Base-by-base conservation (phyloP, 2,888 invertebrate species). In the Lobophora halterata region DNA sequence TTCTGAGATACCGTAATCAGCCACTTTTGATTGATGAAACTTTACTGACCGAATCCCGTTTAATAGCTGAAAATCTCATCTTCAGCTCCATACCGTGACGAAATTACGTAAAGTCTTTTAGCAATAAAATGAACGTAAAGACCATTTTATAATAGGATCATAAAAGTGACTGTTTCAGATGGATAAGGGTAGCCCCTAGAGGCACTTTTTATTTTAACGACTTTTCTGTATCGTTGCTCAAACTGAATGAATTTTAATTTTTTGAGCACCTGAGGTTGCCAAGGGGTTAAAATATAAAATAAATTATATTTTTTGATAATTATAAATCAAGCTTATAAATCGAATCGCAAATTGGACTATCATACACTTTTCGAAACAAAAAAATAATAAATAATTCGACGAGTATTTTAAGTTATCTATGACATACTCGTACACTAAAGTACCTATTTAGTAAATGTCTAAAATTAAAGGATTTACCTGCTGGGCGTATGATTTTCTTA, bases 131-230 rank as follows among this genome's bases (percentile, higher is more conserved):
- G 64, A 63, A 64, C 77, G 76, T 86, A 86, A 87, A 83, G 82
- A 78, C 79, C 75, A 83, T 85, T 87, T 87, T 86, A 86, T 87
- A 87, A 87, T 85, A 77, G 83, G 76, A 64, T 76, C 79, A 69
- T 86, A 85, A 83, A 83, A 76, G 65, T 68, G 74, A 71, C 70
- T 74, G 64, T 69, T 66, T 64, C 53, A 55, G 55, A 51, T 44
- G 65, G 65, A 67, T 69, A 65, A 66, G 69, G 67, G 65, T 53
- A 53, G 48, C 45, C 49, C 58, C 58, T 45, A 28, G 36, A 55
- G 55, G 59, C 73, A 71, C 68, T 77, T 79, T 79, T 78, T 77
- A 77, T 80, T 77, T 83, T 82, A 73, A 82, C 70, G 78, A 71
- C 64, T 73, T 73, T 73, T 70, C 67, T 71, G 65, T 63, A 64